A percentile compares a stretch with the other conserved stretches of the same genome.
Evolutionary conservation across 2,113 vertebrate species (phyloP).

Genomic region (Puntigrus tetrazona): DNA sequence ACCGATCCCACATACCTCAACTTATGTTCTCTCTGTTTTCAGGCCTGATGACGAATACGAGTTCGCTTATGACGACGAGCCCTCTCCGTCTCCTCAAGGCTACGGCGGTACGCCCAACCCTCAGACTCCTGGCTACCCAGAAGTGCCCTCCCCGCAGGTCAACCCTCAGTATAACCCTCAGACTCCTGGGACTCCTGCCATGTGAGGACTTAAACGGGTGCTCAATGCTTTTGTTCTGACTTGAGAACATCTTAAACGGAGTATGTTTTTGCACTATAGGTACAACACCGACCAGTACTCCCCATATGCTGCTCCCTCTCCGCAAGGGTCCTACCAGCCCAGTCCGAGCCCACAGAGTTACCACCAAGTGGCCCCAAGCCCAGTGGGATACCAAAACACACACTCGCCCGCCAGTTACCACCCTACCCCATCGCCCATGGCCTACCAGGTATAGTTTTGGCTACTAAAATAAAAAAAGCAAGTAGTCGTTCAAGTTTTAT

Average conservation of each 20-base stretch:
- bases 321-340: conserved; percentile 93
- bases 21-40: neutral
- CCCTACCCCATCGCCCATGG: conserved; percentile 92
- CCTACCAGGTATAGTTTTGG: conserved; percentile 82
- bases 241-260: neutral
- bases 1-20: neutral
- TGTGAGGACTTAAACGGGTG: conserved; percentile 76
- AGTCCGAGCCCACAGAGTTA: conserved; percentile 94
- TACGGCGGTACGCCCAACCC: conserved; percentile 92
- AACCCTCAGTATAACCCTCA: conserved; percentile 95
- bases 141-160: conserved; percentile 91
- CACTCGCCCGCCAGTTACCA: conserved; percentile 95
- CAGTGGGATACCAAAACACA: conserved; percentile 92
- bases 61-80: conserved; percentile 89
- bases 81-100: conserved; percentile 91
- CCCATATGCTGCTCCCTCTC: conserved; percentile 88
- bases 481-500: too few relatives aligned
- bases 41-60: conserved; percentile 93
- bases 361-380: conserved; percentile 92
- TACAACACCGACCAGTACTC: conserved; percentile 96
- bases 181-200: conserved; percentile 90
- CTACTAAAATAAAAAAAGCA: neutral
- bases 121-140: conserved; percentile 92
- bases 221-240: neutral
- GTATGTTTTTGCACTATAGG: conserved; percentile 68